Evolutionary conservation across 2,888 invertebrate genomes (phyloP).

Genomic region (Orgyia antiqua): DNA sequence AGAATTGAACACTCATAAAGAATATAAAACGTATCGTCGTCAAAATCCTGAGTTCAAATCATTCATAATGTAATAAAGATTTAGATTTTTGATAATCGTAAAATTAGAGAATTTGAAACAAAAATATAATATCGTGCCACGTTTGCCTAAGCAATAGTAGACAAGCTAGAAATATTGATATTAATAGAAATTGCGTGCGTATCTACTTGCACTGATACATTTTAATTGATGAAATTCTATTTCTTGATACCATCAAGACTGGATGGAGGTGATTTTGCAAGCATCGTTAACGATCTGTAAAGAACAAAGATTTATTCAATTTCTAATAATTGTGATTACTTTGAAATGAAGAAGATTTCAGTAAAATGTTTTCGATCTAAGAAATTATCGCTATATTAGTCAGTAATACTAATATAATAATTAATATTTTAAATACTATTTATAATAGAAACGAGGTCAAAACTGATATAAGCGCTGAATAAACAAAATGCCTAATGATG

Average conservation of each 20-base stretch:
- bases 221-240: constrained; percentile 28
- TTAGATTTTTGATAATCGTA: too few species aligned
- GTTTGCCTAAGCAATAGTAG: constrained; percentile 22
- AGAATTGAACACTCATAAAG: too few species aligned
- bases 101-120: too few species aligned
- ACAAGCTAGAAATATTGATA: constrained; percentile 1
- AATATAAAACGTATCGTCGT: too few species aligned
- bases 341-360: constrained; percentile 18
- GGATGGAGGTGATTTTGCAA: constrained; percentile 62
- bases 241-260: constrained; percentile 60
- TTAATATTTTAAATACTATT: too few species aligned
- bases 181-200: constrained; percentile 8
- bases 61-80: too few species aligned
- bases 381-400: too few species aligned
- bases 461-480: too few species aligned
- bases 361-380: neutral
- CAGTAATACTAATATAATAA: too few species aligned
- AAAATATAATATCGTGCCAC: constrained; percentile 17
- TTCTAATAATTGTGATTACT: neutral
- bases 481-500: too few species aligned
- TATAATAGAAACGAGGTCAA: too few species aligned
- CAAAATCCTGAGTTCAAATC: too few species aligned
- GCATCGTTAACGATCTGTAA: constrained; percentile 68
- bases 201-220: constrained; percentile 8
- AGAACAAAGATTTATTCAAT: constrained; percentile 11